Evolutionary conservation across 37 sponge, comb jelly and placozoan genomes (phyloP).

Genomic region (Oscarella lobularis): DNA sequence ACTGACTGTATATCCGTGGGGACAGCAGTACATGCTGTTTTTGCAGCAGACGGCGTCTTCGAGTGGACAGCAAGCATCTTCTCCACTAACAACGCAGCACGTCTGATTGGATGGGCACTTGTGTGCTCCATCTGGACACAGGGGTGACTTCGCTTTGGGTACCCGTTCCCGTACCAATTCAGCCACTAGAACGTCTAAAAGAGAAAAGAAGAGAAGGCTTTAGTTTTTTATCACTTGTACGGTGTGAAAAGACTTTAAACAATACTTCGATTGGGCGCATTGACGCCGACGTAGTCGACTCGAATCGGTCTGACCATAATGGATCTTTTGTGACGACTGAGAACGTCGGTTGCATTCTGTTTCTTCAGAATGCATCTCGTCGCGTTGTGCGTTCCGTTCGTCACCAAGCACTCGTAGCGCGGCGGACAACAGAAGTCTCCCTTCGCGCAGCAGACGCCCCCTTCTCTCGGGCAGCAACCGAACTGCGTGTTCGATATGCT

Average conservation of each 20-base stretch:
- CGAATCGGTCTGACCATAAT: too few relatives aligned
- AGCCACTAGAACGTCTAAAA: too few relatives aligned
- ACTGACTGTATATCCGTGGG: neutral
- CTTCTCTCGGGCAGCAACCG: neutral
- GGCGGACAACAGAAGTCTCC: neutral
- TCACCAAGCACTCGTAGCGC: neutral
- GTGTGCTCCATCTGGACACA: constrained; percentile 6
- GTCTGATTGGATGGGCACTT: constrained; percentile 18
- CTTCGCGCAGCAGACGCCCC: neutral
- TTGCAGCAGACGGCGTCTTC: constrained; percentile 47
- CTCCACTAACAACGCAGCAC: constrained; percentile 23
- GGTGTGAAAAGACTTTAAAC: too few relatives aligned
- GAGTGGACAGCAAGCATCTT: constrained; percentile 43
- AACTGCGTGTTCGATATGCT: neutral
- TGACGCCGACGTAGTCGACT: too few relatives aligned
- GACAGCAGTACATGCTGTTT: constrained; percentile 12
- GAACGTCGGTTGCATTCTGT: too few relatives aligned
- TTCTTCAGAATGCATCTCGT: too few relatives aligned
- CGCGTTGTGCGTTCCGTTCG: neutral
- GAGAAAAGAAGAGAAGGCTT: too few relatives aligned
- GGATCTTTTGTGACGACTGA: too few relatives aligned
- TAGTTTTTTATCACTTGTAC: too few relatives aligned
- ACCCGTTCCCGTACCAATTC: too few relatives aligned
- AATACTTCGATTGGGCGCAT: too few relatives aligned
- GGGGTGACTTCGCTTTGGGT: too few relatives aligned